A percentile compares a stretch with the other conserved stretches of the same genome.
phyloP scores from a whole-genome alignment of 2,113 vertebrate species.

The Neoarius graeffei region DNA sequence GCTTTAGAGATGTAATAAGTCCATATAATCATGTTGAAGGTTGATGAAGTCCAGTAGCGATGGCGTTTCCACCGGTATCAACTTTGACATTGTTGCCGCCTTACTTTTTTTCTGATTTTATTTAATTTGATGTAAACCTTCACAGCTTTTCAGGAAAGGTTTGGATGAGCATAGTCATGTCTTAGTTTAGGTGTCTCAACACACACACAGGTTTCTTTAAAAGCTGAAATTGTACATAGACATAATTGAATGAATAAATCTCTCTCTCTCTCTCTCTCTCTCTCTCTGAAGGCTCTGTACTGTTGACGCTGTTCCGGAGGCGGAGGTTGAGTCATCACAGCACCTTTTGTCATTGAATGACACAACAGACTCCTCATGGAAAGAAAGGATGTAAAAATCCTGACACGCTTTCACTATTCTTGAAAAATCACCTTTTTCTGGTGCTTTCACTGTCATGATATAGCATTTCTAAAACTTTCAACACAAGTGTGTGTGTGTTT shows the following conservation, averaged over 20 bases:
- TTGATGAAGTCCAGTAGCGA: not conserved
- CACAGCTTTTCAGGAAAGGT: not conserved
- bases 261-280: no score
- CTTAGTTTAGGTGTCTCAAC: not conserved
- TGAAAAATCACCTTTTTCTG: not conserved
- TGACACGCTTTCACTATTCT: not conserved
- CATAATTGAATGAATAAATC: not conserved
- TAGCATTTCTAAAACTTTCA: not conserved
- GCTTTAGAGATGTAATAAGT: no score
- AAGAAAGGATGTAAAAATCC: not conserved
- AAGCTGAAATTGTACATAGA: not conserved
- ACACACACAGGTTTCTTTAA: not conserved
- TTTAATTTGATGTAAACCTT: not conserved
- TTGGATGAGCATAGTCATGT: not conserved
- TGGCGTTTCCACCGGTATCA: not conserved
- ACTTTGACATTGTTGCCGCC: not conserved
- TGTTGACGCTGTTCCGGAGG: not conserved
- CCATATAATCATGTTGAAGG: not conserved
- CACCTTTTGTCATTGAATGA: slow-evolving; percentile 12
- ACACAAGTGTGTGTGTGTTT: not conserved
- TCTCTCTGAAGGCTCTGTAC: not conserved
- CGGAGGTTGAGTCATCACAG: slow-evolving; percentile 13
- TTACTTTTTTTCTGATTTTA: not conserved
- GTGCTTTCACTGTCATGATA: not conserved
- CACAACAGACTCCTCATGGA: not conserved